Evolutionary conservation across 1,140 invertebrate genomes (phyloP), one percentile per base, ranked within the genome.

Genomic region (Cotesia vestalis): DNA sequence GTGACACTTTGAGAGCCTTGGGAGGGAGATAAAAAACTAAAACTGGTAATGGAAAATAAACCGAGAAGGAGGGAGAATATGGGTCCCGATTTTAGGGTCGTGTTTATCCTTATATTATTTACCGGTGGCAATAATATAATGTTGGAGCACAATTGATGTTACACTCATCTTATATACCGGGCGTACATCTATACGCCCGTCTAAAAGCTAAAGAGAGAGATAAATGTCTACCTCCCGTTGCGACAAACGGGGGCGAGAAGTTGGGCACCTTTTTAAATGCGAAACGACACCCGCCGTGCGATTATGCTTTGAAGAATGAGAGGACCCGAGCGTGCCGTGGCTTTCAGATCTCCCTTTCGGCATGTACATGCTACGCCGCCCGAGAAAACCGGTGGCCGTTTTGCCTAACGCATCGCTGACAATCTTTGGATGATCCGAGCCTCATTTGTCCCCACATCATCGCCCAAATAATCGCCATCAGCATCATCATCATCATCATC

Each of bases 201-300:
- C 40, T 46, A 46, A 46, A 46, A 46, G 40, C 40, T 46, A 53
- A 59, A n/a, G 55, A 66, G 63, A 64, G 36, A 57, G 59, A 57
- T 52, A 66, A 46, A 63, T 60, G 40, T 52, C n/a, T 64, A 61
- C 73, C 73, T 61, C 75, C 75, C 73, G 75, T 74, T 61, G 75
- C 61, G 73, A 71, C 71, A 66, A 77, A 77, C 73, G 75, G 73
- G 75, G 75, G 75, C 67, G 75, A 77, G 75, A 77, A 77, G 69
- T 75, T 73, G 73, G 75, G 73, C 75, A 77, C 75, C 75, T 77
- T 77, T 75, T 77, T 70, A 74, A 77, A 74, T 76, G 73, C 69
- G 71, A 73, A 77, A 77, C 71, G 75, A 77, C 75, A 77, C 75
- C 75, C 75, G 75, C 71, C 67, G 75, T 66, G 75, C 68, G 75